Evolutionary conservation across 2,888 invertebrate species (phyloP).

Genomic region (Anthoptus insignis): DNA sequence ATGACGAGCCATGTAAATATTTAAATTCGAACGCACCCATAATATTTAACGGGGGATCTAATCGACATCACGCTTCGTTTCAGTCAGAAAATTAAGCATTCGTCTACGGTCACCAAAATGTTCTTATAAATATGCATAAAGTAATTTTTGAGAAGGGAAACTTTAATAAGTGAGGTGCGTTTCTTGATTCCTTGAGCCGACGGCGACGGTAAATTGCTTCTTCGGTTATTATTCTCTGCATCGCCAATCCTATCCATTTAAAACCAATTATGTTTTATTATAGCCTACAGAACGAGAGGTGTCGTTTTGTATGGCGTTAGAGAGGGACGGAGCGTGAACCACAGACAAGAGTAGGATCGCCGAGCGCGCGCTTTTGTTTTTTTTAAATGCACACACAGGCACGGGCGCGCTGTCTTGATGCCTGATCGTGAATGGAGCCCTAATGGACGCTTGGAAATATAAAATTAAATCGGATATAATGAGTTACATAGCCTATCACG

Average conservation of each 20-base stretch:
- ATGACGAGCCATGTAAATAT: conserved; percentile 37
- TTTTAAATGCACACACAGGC: conserved; percentile 57
- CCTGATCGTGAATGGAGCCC: conserved; percentile 69
- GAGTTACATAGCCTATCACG: conserved; percentile 75
- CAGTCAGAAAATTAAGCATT: conserved; percentile 40
- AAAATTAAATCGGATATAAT: conserved; percentile 80
- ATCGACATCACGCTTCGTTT: conserved; percentile 38
- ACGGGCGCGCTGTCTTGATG: conserved; percentile 66
- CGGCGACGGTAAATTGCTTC: conserved; percentile 72
- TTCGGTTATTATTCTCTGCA: conserved; percentile 69
- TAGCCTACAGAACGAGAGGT: conserved; percentile 62
- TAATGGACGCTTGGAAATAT: conserved; percentile 78
- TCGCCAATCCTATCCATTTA: conserved; percentile 85
- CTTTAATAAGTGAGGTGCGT: conserved; percentile 67
- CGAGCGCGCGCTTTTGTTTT: conserved; percentile 56
- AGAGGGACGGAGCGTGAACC: conserved; percentile 60
- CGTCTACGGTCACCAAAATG: conserved; percentile 40
- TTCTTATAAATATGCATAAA: conserved; percentile 72
- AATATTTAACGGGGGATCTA: conserved; percentile 35
- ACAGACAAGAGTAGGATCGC: conserved; percentile 62
- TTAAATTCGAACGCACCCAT: conserved; percentile 36
- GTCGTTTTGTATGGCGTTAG: conserved; percentile 52
- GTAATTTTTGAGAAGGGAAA: conserved; percentile 68
- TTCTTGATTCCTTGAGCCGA: conserved; percentile 59
- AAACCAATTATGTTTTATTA: conserved; percentile 86